Evolutionary conservation across 2,888 invertebrate species (phyloP).

Genomic region (Amiota mariae): DNA sequence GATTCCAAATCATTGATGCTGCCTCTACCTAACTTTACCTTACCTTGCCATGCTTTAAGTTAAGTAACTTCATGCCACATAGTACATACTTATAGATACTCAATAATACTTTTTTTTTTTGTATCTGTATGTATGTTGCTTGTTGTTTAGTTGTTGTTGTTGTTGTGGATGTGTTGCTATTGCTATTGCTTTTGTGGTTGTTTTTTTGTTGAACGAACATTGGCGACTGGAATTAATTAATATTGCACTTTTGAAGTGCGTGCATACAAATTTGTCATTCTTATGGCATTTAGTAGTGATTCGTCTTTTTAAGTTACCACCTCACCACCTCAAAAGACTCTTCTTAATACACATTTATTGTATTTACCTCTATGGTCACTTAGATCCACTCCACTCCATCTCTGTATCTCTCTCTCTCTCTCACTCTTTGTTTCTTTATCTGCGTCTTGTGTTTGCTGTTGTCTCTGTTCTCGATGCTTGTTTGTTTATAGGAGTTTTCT

Average conservation of each 20-base stretch:
- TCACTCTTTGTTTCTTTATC: not conserved
- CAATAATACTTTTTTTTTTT: too few relatives aligned
- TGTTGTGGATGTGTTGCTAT: constrained; percentile 29
- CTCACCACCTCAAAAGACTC: too few relatives aligned
- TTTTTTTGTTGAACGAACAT: not conserved
- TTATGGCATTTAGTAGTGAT: constrained; percentile 34
- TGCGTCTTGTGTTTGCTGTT: constrained; percentile 33
- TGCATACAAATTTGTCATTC: constrained; percentile 71
- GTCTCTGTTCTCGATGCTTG: too few relatives aligned
- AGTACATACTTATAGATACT: too few relatives aligned
- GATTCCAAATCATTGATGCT: not conserved
- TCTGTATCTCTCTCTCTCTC: too few relatives aligned
- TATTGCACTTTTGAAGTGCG: constrained; percentile 67
- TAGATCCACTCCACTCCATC: too few relatives aligned
- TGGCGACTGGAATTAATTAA: constrained; percentile 64
- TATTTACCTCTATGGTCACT: too few relatives aligned
- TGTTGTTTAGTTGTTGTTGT: constrained; percentile 28
- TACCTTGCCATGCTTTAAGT: not conserved
- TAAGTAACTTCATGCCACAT: not conserved
- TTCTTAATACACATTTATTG: too few relatives aligned
- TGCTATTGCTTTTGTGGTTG: constrained; percentile 49
- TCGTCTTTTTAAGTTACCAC: constrained; percentile 11
- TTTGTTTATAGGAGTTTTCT: constrained; percentile 40
- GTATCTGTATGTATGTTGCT: not conserved
- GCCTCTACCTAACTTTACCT: not conserved